Evolutionary conservation across 2,113 vertebrate genomes (phyloP).

Genomic region (Crotalus horridus): DNA sequence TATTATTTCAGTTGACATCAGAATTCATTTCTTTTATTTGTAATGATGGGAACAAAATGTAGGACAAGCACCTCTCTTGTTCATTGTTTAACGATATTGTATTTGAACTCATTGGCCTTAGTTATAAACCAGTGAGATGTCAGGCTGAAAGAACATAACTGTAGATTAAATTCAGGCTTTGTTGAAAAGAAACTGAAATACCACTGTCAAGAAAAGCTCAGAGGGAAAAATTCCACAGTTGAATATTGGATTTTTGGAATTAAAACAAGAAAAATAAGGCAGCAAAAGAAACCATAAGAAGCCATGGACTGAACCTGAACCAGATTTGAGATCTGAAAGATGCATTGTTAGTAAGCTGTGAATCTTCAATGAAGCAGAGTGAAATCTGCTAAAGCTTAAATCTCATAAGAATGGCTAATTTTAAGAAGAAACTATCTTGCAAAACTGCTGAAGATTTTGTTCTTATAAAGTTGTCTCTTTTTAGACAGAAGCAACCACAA

Average conservation of each 20-base stretch:
- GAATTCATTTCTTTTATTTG: neutral
- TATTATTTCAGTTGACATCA: neutral
- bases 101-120: neutral
- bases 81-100: neutral
- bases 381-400: neutral
- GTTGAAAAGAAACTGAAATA: neutral
- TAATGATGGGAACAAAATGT: neutral
- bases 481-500: neutral
- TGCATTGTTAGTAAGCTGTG: neutral
- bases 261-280: neutral
- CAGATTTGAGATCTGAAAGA: neutral
- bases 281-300: neutral
- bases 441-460: neutral
- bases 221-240: neutral
- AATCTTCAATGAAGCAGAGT: neutral
- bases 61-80: neutral
- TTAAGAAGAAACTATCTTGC: neutral
- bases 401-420: neutral
- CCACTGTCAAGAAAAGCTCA: neutral
- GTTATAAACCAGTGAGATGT: neutral
- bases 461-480: neutral
- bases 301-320: neutral
- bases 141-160: neutral
- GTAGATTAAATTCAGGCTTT: neutral
- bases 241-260: neutral